Evolutionary conservation across 2,888 invertebrate genomes (phyloP).

Genomic region (Pristionchus fissidentatus): DNA sequence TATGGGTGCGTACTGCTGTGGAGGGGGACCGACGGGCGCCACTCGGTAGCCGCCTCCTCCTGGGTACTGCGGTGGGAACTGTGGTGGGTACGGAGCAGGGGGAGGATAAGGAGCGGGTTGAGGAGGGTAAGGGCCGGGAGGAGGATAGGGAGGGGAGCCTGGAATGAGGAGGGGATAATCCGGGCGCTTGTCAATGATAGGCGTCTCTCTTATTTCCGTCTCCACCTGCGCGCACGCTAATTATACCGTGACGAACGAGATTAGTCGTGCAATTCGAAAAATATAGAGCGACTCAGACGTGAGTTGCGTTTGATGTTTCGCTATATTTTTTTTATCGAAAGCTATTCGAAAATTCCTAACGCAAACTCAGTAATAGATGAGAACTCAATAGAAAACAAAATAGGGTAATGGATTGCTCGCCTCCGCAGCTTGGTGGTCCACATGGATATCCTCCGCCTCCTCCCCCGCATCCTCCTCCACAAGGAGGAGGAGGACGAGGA

Average conservation of each 20-base stretch:
- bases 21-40: background rate
- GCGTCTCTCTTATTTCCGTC: no score
- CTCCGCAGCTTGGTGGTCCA: slow-evolving; percentile 17
- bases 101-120: background rate
- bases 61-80: background rate
- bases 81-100: background rate
- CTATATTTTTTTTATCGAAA: no score
- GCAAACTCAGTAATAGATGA: background rate
- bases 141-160: background rate
- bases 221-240: no score
- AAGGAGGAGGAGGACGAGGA: background rate
- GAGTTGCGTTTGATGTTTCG: no score
- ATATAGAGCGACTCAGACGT: no score
- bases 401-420: background rate
- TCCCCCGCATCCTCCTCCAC: slow-evolving; percentile 5
- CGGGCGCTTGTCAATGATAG: no score
- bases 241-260: no score
- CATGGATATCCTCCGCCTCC: slow-evolving; percentile 22
- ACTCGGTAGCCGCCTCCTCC: slow-evolving; percentile 30
- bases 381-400: background rate
- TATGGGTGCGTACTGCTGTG: background rate
- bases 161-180: no score
- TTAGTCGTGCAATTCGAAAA: no score
- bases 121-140: slow-evolving; percentile 12
- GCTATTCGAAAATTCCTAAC: background rate